Percentiles rank a stretch among this genome's conserved stretches.
Conservation (phyloP, 2,113 vertebrate species). For the Cricetomys ansorgei region DNA sequence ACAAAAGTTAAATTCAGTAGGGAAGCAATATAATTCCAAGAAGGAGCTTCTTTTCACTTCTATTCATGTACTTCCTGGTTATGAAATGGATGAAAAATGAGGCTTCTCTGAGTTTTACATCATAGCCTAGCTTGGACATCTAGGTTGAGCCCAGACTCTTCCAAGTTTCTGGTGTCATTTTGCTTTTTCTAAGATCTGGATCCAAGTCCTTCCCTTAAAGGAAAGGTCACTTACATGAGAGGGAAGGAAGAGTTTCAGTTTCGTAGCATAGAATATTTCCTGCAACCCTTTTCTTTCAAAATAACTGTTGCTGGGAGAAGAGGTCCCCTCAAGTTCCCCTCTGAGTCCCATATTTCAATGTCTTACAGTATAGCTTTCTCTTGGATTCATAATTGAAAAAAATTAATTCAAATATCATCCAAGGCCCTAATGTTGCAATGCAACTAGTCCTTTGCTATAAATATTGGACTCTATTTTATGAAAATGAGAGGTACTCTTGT, state of each 20-base stretch:
- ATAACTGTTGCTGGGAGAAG: background rate
- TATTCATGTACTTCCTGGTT: slow-evolving; percentile 78
- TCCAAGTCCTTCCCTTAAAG: slow-evolving; percentile 42
- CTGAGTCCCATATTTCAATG: background rate
- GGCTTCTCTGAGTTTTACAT: slow-evolving; percentile 72
- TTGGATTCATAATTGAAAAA: background rate
- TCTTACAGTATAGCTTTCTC: background rate
- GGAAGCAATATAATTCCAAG: slow-evolving; percentile 81
- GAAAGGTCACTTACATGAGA: slow-evolving; percentile 55
- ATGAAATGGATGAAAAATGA: slow-evolving; percentile 79
- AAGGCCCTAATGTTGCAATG: background rate
- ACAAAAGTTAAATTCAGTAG: slow-evolving; percentile 84
- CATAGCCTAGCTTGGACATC: slow-evolving; percentile 63
- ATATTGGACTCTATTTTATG: background rate
- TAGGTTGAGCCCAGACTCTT: slow-evolving; percentile 60
- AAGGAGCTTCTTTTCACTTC: slow-evolving; percentile 81
- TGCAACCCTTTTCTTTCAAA: background rate
- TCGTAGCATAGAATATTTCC: background rate
- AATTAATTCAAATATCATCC: slow-evolving; percentile 3
- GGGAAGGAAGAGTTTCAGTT: slow-evolving; percentile 48
- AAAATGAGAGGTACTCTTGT: slow-evolving; percentile 11
- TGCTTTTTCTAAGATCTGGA: slow-evolving; percentile 71
- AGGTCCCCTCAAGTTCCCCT: background rate
- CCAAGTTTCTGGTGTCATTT: slow-evolving; percentile 64
- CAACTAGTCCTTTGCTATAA: background rate